Percentiles rank a stretch among this genome's conserved stretches.
These are phyloP conservation scores for Pyrgilauda ruficollis DNA, from an alignment of 2,113 vertebrate genomes.

Conservation along the genomic window DNA sequence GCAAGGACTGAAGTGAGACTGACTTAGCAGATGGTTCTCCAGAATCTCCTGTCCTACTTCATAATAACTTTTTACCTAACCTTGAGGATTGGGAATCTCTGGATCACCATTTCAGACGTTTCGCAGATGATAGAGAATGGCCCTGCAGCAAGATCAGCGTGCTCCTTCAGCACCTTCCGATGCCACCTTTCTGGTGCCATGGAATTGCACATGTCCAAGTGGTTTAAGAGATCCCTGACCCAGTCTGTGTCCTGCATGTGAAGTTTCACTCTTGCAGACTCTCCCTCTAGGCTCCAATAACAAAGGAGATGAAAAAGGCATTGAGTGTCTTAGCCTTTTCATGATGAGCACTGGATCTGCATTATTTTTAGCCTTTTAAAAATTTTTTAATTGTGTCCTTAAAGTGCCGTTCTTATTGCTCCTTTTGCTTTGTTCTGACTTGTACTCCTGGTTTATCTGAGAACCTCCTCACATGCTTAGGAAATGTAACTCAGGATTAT, in stretches of 20 bases:
- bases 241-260: background rate
- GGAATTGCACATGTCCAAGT: background rate
- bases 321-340: background rate
- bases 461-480: background rate
- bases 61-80: background rate
- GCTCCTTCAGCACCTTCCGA: background rate
- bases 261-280: background rate
- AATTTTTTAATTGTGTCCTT: background rate
- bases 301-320: background rate
- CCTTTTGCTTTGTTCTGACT: background rate
- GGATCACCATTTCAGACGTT: background rate
- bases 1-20: background rate
- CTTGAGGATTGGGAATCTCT: background rate
- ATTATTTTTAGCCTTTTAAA: background rate
- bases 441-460: background rate
- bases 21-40: background rate
- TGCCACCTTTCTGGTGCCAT: background rate
- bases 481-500: background rate
- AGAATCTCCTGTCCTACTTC: background rate
- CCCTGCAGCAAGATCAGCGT: background rate
- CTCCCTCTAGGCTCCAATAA: background rate
- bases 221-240: background rate
- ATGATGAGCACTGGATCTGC: background rate
- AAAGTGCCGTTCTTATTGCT: background rate
- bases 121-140: background rate